phyloP scores from a whole-genome alignment of 2,113 vertebrate species.

The Sclerurus mexicanus region DNA sequence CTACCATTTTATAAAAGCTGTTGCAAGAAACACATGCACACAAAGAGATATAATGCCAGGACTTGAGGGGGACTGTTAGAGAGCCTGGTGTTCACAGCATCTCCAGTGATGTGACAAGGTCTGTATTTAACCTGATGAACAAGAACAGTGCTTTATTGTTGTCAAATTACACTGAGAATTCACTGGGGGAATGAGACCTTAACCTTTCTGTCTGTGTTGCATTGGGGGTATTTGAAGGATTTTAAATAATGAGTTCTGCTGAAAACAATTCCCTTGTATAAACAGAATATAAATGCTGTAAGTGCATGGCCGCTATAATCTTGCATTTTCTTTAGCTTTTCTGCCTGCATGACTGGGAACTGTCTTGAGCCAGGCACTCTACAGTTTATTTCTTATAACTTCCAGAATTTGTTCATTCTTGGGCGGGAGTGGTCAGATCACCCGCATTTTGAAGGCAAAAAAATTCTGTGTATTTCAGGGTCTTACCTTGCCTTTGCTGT shows the following conservation, averaged over 20 bases:
- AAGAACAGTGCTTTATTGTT: neutral
- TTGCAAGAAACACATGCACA: neutral
- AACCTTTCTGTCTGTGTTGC: neutral
- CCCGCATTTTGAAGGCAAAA: neutral
- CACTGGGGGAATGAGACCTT: neutral
- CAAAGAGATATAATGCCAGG: neutral
- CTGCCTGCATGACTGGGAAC: neutral
- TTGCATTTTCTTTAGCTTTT: neutral
- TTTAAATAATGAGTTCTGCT: constrained; percentile 8
- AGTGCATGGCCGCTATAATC: neutral
- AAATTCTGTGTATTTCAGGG: neutral
- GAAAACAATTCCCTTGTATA: neutral
- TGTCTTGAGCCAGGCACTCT: neutral
- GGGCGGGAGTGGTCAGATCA: neutral
- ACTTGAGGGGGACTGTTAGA: neutral
- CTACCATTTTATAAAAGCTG: neutral
- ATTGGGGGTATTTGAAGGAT: neutral
- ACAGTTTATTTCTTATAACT: neutral
- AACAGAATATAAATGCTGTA: neutral
- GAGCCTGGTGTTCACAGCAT: neutral
- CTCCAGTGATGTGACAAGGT: neutral
- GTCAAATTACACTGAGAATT: neutral
- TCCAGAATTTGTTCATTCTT: neutral
- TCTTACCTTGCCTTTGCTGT: accelerated
- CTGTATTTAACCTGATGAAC: neutral